Conservation (phyloP, 2,797 vertebrate species). For the Enteromius paludinosus region DNA sequence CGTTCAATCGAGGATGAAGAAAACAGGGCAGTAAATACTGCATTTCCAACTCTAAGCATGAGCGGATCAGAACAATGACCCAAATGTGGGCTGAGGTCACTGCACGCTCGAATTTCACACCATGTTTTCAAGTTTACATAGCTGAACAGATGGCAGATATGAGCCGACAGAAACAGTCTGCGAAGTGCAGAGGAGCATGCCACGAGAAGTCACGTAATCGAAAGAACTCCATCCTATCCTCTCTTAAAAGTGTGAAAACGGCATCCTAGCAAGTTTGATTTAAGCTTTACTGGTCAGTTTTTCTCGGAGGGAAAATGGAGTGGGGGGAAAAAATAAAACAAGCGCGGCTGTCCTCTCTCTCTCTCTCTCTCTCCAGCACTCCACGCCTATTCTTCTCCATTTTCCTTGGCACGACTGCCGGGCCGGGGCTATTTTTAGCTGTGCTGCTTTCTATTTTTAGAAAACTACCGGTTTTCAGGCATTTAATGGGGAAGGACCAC, state of each 20-base stretch:
- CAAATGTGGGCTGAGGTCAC: constrained; percentile 42
- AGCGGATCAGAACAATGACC: constrained; percentile 48
- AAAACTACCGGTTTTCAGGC: constrained; percentile 84
- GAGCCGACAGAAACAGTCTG: constrained; percentile 35
- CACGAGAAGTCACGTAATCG: constrained; percentile 26
- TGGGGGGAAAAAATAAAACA: neutral
- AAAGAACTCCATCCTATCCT: constrained; percentile 3
- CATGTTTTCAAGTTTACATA: constrained; percentile 46
- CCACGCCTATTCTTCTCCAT: constrained; percentile 85
- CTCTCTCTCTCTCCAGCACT: constrained; percentile 51
- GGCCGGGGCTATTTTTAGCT: constrained; percentile 84
- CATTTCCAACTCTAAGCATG: constrained; percentile 44
- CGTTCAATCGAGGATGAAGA: constrained; percentile 38
- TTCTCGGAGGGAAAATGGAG: neutral
- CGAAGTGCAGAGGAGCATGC: constrained; percentile 27
- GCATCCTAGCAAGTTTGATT: constrained; percentile 31
- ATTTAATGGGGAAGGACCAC: constrained; percentile 81
- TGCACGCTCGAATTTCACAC: constrained; percentile 36
- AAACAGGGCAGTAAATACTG: constrained; percentile 42
- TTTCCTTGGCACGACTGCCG: constrained; percentile 83
- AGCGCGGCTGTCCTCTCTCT: constrained; percentile 14
- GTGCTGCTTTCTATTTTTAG: constrained; percentile 87
- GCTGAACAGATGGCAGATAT: constrained; percentile 55
- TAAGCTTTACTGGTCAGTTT: constrained; percentile 18
- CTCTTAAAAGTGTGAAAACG: constrained; percentile 30